A percentile compares a stretch with the other conserved stretches of the same genome.
Conservation (phyloP, 2,113 vertebrate genomes). For the Pygoscelis antarcticus region DNA sequence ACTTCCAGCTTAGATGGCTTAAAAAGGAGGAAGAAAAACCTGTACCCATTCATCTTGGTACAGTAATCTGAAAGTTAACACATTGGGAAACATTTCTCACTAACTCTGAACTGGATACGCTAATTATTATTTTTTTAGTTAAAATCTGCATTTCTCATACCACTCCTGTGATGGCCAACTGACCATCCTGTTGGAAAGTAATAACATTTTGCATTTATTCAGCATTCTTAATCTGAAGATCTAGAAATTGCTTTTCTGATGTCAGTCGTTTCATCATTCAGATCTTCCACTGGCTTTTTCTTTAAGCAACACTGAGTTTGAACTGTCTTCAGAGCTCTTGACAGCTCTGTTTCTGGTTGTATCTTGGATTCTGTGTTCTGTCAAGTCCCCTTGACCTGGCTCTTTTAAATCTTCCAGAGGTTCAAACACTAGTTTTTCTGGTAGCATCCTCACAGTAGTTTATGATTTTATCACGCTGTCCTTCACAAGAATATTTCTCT, state of each 20-base stretch:
- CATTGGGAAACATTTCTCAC: not conserved
- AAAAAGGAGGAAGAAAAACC: constrained; percentile 25
- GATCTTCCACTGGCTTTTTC: not conserved
- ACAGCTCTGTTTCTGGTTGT: constrained; percentile 27
- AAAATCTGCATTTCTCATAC: not conserved
- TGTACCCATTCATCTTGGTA: constrained; percentile 22
- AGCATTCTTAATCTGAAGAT: not conserved
- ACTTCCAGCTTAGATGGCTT: constrained; percentile 51
- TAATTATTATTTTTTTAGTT: not conserved
- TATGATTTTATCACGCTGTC: not conserved
- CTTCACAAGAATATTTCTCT: not conserved
- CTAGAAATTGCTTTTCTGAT: not conserved
- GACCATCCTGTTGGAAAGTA: not conserved
- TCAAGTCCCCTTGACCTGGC: constrained; percentile 27
- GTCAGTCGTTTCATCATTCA: not conserved
- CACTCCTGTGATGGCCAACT: not conserved
- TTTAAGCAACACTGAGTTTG: not conserved
- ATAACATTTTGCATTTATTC: not conserved
- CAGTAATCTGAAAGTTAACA: constrained; percentile 48
- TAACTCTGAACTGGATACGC: not conserved
- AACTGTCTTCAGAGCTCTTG: constrained; percentile 30
- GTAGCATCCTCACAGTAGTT: not conserved
- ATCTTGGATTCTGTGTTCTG: constrained; percentile 35
- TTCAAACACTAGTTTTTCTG: constrained; percentile 11
- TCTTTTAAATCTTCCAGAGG: constrained; percentile 20